Evolutionary conservation across 2,888 invertebrate species (phyloP).

Genomic region (Macrosoma leucophasiata): DNA sequence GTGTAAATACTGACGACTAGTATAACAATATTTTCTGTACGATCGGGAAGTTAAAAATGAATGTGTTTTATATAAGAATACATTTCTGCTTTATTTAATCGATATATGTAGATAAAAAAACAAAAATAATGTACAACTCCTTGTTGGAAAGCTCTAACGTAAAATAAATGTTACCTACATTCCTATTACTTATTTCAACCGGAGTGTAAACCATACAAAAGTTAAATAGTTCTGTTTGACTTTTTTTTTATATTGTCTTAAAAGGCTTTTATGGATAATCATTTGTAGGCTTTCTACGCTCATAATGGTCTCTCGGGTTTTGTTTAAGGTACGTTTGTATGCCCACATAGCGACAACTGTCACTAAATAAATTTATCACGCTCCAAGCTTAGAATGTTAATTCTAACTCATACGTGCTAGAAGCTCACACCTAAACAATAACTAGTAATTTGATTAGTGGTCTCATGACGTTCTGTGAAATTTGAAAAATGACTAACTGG

Average conservation of each 20-base stretch:
- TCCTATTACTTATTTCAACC: no score
- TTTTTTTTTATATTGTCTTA: not conserved
- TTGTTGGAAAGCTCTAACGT: no score
- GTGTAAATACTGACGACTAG: conserved; percentile 1
- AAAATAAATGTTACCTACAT: no score
- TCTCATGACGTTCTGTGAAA: conserved; percentile 34
- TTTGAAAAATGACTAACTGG: no score
- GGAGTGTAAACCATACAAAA: not conserved
- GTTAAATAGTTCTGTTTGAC: not conserved
- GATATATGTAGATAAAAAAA: no score
- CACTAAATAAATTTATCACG: conserved; percentile 63
- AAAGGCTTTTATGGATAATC: conserved; percentile 19
- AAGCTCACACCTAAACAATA: conserved; percentile 54
- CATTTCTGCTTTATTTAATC: no score
- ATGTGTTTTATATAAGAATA: conserved; percentile 2
- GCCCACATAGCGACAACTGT: conserved; percentile 44
- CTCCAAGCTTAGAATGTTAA: conserved; percentile 53
- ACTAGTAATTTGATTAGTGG: conserved; percentile 49
- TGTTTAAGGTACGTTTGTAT: conserved; percentile 52
- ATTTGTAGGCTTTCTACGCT: conserved; percentile 28
- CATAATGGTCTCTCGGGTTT: conserved; percentile 44
- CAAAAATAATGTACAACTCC: no score
- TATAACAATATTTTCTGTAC: not conserved
- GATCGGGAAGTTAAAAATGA: not conserved
- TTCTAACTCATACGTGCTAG: conserved; percentile 48